Evolutionary conservation across 2,797 vertebrate genomes (phyloP).

Genomic region (Hemitrygon akajei): DNA sequence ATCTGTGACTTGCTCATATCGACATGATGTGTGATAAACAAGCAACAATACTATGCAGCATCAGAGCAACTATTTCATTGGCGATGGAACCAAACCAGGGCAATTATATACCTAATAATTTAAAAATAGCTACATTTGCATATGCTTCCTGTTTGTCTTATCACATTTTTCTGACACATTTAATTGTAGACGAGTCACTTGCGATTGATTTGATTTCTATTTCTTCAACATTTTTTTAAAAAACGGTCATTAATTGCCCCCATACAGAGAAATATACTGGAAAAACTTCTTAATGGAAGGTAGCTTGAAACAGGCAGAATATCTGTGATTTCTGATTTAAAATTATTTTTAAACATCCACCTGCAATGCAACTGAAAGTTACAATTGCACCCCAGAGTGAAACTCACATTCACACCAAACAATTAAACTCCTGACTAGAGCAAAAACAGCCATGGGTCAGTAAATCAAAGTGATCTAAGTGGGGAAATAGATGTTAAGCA

Average conservation of each 20-base stretch:
- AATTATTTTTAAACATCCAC: not conserved
- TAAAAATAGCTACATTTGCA: slow-evolving; percentile 1
- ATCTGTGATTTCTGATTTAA: not conserved
- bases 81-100: not conserved
- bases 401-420: not conserved
- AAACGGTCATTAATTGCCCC: not conserved
- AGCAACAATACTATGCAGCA: no score
- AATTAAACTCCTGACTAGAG: not conserved
- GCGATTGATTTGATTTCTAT: not conserved
- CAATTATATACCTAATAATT: not conserved
- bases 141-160: slow-evolving; percentile 19
- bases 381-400: not conserved
- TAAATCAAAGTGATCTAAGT: not conserved
- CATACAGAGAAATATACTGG: no score
- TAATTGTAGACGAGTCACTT: not conserved
- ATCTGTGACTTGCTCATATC: not conserved
- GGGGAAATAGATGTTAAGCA: not conserved
- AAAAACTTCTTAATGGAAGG: not conserved
- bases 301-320: not conserved
- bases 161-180: not conserved
- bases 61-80: not conserved
- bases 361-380: not conserved
- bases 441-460: not conserved
- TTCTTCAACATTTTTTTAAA: not conserved
- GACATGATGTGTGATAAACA: not conserved